Base-by-base conservation (phyloP, 2,888 invertebrate species). In the Cephus sareptanus region DNA sequence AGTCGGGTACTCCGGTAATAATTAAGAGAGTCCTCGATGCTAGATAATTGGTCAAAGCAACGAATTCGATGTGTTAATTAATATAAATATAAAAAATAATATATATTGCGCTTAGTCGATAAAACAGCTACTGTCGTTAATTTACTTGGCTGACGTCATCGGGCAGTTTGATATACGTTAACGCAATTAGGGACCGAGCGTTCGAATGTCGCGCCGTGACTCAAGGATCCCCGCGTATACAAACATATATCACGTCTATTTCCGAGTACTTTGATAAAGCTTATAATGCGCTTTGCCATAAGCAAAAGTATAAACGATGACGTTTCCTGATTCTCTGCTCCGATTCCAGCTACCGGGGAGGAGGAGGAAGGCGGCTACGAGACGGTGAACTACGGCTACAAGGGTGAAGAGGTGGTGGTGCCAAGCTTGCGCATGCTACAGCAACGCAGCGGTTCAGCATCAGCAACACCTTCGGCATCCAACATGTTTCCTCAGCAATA, bases 401-500 rank as follows among this genome's bases (percentile, higher is more conserved):
- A 77, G 81, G 83, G 82, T 76, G 79, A 79, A 74, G 80, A 77
- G 79, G 80, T 82, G 81, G 79, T 74, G 71, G 79, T 74, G 71
- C 77, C 83, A 84, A 81, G 82, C 82, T 83, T 84, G 86, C 87
- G 87, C 83, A 90, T 91, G 90, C 89, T 88, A 86, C 90, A 90
- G 82, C 90, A 89, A 85, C 89, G 88, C 81, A 87, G 85, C 85
- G 84, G 85, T 85, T 81, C 85, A 81, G 85, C 84, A 80, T 86
- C 88, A 85, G 84, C 86, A 85, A 85, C 88, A 84, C 85, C 87
- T 35, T 79, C 83, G 70, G 76, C 81, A 73, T 78, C 83, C 83
- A 92, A 92, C 92, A 96, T 96, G 96, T 93, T 95, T 93, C 95
- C 96, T 78, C 97, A 97, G 92, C 97, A 97, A 92, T 98, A 97